These are phyloP conservation scores for Tricholaema leucomelas DNA, from an alignment of 2,113 vertebrate genomes.

Conservation along the genomic window DNA sequence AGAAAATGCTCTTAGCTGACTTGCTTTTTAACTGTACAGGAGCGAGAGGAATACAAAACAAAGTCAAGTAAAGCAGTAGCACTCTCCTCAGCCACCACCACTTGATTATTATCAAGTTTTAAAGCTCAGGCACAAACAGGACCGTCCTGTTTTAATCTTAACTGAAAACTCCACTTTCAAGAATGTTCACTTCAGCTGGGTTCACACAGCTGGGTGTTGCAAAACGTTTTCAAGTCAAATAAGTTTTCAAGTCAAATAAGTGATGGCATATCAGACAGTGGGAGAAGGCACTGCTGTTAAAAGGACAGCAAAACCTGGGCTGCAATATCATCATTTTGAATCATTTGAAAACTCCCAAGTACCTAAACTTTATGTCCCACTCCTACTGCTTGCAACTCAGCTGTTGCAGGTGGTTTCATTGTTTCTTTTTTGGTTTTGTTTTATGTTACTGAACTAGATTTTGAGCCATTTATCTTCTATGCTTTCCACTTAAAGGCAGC, in stretches of 20 bases:
- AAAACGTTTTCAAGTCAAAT: neutral
- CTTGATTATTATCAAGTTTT: neutral
- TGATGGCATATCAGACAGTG: neutral
- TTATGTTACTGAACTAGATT: neutral
- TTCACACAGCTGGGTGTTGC: neutral
- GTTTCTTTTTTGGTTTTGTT: neutral
- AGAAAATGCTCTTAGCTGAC: neutral
- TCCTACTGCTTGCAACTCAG: neutral
- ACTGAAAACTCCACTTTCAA: neutral
- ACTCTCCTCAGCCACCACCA: neutral
- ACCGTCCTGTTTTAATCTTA: neutral
- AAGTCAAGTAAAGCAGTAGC: neutral
- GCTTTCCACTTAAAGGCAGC: neutral
- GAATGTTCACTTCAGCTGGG: neutral
- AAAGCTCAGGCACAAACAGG: neutral
- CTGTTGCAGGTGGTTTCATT: neutral
- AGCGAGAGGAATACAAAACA: neutral
- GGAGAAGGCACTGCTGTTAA: neutral
- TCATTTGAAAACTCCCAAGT: neutral
- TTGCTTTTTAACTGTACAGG: too few relatives aligned
- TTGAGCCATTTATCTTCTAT: neutral
- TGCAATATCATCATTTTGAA: neutral
- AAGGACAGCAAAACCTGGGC: neutral
- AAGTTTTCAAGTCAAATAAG: neutral
- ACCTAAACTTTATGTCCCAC: neutral